Percentiles rank a stretch among this genome's conserved stretches.
Evolutionary conservation across 2,888 invertebrate species (phyloP).

Genomic region (Hanleya hanleyi): DNA sequence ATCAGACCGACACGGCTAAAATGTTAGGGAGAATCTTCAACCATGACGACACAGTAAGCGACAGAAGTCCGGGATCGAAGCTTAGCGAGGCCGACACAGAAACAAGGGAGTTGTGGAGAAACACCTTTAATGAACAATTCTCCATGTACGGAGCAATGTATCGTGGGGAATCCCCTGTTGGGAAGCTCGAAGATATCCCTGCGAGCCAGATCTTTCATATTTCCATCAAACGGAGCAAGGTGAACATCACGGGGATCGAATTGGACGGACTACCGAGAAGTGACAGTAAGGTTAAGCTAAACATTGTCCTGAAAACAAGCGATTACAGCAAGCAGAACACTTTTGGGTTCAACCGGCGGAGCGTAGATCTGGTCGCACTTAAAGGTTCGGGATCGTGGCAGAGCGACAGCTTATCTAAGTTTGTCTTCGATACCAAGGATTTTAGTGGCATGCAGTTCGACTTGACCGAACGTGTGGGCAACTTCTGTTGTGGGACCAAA

Average conservation of each 20-base stretch:
- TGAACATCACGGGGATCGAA: not conserved
- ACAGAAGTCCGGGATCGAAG: constrained; percentile 68
- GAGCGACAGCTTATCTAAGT: not conserved
- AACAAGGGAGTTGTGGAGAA: constrained; percentile 70
- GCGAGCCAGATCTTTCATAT: constrained; percentile 48
- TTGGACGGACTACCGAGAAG: not conserved
- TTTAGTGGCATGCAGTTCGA: not conserved
- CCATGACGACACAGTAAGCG: constrained; percentile 73
- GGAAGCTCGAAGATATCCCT: constrained; percentile 64
- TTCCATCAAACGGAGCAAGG: constrained; percentile 26
- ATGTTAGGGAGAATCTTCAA: constrained; percentile 65
- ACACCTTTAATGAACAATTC: constrained; percentile 67
- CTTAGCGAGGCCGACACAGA: constrained; percentile 67
- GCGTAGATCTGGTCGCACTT: too few species aligned
- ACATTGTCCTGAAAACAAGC: too few species aligned
- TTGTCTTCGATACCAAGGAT: not conserved
- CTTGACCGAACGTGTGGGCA: not conserved
- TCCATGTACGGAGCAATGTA: constrained; percentile 72
- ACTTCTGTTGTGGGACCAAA: not conserved
- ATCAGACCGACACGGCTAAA: constrained; percentile 43
- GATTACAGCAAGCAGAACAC: too few species aligned
- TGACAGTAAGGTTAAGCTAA: not conserved
- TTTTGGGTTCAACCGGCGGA: too few species aligned
- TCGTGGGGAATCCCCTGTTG: constrained; percentile 69
- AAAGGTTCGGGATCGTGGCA: too few species aligned